Evolutionary conservation across 2,888 invertebrate species (phyloP), one percentile per base, ranked within the genome.

Genomic region (Glaucopsyche alexis): DNA sequence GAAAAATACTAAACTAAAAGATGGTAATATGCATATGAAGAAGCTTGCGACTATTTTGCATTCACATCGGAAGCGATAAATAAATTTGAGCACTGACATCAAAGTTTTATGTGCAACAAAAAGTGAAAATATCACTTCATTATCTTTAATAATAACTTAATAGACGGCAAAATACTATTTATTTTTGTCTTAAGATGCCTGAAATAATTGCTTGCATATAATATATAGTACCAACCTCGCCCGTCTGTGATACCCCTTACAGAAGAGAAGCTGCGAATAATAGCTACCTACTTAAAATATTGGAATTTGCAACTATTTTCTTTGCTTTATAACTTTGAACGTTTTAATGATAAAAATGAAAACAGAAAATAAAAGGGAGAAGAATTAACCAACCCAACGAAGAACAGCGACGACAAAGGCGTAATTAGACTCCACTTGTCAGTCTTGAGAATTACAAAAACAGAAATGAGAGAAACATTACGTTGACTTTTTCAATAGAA

Each of bases 341-440:
- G 7, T 60, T 60, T 67, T 49, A 29, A 69, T 49, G 14, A n/a
- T n/a, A n/a, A 69, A 29, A 69, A 69, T 19, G 47, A 69, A 69
- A 69, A 47, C 49, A 49, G 11, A 69, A 69, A 69, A 47, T 47
- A 67, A 45, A 67, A 45, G 47, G 49, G 19, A 47, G 69, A 69
- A 45, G 47, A 69, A 69, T 49, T 69, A 69, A 66, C 42, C 42
- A 66, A 1, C 66, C 42, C 16, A 66, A 69, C 45, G 69, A 69
- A 69, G 69, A 69, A 49, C 69, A 4, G 49, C 19, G 47, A 69
- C 7, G 38, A 69, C 49, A 69, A 69, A 69, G 69, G 69, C 47
- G 47, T 69, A 69, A 69, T 69, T 69, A 69, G 69, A 69, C 69
- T 69, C 47, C 49, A 69, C 69, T 69, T 69, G 49, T 69, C 47